These are phyloP conservation scores for Salarias fasciatus DNA, from an alignment of 2,797 vertebrate genomes.

Conservation along the genomic window DNA sequence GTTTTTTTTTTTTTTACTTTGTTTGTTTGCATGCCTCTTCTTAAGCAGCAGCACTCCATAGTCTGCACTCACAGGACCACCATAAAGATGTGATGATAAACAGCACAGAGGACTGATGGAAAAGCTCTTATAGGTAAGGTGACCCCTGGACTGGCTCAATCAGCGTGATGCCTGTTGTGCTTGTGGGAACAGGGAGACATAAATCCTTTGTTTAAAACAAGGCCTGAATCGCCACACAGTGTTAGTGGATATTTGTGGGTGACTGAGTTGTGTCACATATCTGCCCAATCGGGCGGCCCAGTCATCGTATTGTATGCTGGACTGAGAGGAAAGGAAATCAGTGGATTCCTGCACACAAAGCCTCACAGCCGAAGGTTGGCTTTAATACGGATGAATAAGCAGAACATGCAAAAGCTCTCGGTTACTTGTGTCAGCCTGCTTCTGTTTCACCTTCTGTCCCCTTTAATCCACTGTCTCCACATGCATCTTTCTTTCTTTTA, in stretches of 20 bases:
- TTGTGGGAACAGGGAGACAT: conserved; percentile 51
- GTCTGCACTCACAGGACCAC: neutral
- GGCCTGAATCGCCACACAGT: conserved; percentile 50
- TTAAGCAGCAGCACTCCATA: too few relatives aligned
- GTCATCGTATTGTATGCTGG: conserved; percentile 7
- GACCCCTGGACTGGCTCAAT: conserved; percentile 43
- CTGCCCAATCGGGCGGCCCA: conserved; percentile 30
- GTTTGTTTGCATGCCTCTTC: too few relatives aligned
- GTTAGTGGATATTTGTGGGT: conserved; percentile 2
- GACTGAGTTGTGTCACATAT: conserved; percentile 19
- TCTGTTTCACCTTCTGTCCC: conserved; percentile 31
- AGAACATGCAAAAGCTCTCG: conserved; percentile 30
- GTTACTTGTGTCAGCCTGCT: conserved; percentile 11
- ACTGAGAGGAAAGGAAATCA: conserved; percentile 31
- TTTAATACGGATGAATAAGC: neutral
- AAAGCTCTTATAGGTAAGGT: conserved; percentile 58
- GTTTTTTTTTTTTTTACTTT: too few relatives aligned
- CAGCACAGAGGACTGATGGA: conserved; percentile 24
- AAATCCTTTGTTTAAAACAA: conserved; percentile 61
- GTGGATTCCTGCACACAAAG: conserved; percentile 11
- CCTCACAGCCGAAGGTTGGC: conserved; percentile 25
- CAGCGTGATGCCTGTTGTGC: conserved; percentile 45
- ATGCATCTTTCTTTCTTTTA: conserved; percentile 31
- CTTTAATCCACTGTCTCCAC: conserved; percentile 18
- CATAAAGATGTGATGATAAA: conserved; percentile 24